A percentile compares a stretch with the other conserved stretches of the same genome.
phyloP scores from a whole-genome alignment of 2,113 vertebrate genomes.

The Larimichthys crocea region DNA sequence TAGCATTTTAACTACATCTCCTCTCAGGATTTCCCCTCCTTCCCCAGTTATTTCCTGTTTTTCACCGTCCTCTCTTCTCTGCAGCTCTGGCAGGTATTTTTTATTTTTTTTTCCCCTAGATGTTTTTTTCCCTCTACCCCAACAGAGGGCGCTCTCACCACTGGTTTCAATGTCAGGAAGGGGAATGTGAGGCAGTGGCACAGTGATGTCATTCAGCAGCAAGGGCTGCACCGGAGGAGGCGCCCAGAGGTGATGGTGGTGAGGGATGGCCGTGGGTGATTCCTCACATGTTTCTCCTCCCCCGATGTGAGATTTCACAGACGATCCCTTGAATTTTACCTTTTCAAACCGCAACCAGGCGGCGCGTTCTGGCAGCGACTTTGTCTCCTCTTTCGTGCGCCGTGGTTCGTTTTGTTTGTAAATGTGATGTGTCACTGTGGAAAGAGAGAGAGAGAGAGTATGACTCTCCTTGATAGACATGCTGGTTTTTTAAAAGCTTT shows the following conservation, averaged over 20 bases:
- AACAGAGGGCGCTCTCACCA: constrained; percentile 67
- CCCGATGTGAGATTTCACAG: constrained; percentile 6
- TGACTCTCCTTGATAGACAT: constrained; percentile 3
- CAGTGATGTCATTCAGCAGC: constrained; percentile 73
- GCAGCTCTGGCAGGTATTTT: constrained; percentile 20
- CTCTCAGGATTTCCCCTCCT: constrained; percentile 36
- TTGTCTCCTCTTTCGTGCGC: background rate
- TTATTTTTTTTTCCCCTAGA: background rate
- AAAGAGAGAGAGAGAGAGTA: constrained; percentile 2
- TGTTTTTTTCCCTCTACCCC: constrained; percentile 10
- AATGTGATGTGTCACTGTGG: constrained; percentile 43
- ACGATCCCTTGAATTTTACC: background rate
- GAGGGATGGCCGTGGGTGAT: constrained; percentile 43
- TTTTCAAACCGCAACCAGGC: background rate
- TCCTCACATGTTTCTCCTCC: constrained; percentile 33
- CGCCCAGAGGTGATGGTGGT: constrained; percentile 37
- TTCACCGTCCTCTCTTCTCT: background rate
- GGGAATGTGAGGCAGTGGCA: constrained; percentile 72
- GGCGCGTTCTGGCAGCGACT: background rate
- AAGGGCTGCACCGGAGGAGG: constrained; percentile 46
- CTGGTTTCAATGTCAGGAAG: constrained; percentile 39
- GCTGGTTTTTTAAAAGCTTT: constrained; percentile 7
- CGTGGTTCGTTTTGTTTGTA: background rate
- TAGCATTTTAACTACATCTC: background rate
- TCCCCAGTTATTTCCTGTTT: constrained; percentile 59